These are phyloP conservation scores for Rhineura floridana DNA, from an alignment of 2,113 vertebrate genomes.

Conservation along the genomic window DNA sequence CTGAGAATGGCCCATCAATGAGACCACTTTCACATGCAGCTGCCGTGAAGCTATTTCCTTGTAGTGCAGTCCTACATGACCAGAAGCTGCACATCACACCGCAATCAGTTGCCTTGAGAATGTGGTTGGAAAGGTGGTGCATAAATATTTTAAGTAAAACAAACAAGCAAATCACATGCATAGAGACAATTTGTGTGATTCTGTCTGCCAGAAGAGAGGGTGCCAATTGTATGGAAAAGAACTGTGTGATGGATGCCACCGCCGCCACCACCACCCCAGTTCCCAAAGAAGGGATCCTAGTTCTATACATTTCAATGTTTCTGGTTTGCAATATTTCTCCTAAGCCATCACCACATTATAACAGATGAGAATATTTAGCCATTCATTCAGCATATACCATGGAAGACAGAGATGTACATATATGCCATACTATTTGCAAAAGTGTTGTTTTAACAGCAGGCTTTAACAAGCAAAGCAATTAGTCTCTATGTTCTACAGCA, in stretches of 20 bases:
- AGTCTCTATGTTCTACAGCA: constrained; percentile 58
- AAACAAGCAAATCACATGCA: not conserved
- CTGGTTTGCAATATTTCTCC: not conserved
- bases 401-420: not conserved
- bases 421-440: constrained; percentile 1
- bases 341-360: not conserved
- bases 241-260: not conserved
- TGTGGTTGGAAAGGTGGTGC: not conserved
- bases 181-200: not conserved
- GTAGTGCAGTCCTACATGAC: too few relatives aligned
- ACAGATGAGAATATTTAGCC: constrained; percentile 17
- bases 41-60: not conserved
- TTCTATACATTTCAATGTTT: not conserved
- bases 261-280: not conserved
- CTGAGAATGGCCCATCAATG: not conserved
- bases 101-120: not conserved
- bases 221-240: not conserved
- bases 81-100: not conserved
- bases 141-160: not conserved
- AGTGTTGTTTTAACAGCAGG: constrained; percentile 27
- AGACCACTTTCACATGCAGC: not conserved
- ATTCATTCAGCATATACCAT: constrained; percentile 8
- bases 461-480: constrained; percentile 60
- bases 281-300: not conserved
- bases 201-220: not conserved